Evolutionary conservation across 2,888 invertebrate species (phyloP), one percentile per base, ranked within the genome.

Genomic region (Xiphydria camelus): DNA sequence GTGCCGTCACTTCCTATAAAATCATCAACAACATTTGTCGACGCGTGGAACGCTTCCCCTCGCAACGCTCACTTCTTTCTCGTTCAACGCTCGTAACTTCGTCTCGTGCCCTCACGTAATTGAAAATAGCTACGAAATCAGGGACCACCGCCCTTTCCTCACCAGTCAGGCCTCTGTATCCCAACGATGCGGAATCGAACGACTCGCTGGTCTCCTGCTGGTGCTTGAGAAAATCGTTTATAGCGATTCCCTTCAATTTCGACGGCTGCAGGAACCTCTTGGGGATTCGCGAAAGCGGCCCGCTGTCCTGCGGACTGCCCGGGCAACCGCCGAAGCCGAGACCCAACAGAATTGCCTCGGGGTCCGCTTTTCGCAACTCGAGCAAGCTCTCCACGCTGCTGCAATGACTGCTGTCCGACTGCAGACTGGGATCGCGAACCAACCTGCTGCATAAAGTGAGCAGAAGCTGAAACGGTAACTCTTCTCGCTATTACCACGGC

Each of bases 341-440:
- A 54, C 87, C 89, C 38, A 91, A 77, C 19, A 95, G 80, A 42
- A 95, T 86, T 41, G 91, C 89, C 71, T 94, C 94, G 0, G 94
- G 94, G 78, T 95, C 93, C 15, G 91, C 89, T 66, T 86, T 87
- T 25, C 94, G 81, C 12, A 89, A 83, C 60, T 92, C 91, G 60
- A 94, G 77, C 37, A 94, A 81, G 70, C 89, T 90, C 68, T 92
- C 86, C 22, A 92, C 88, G 64, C 87, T 82, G 40, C 91, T 91
- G 64, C 89, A 89, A 48, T 82, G 82, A 61, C 86, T 86, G 41
- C 83, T 79, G 47, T 76, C 76, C 9, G 76, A 76, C 44, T 76
- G 76, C 15, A 76, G 49, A 33, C 76, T 76, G 2, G 72, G 70
- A 50, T 76, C 76, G 9, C 76, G 64, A 3, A 57, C 68, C 42